A percentile compares a stretch with the other conserved stretches of the same genome.
phyloP scores from a whole-genome alignment of 2,797 vertebrate species.

The Macrochelys suwanniensis region DNA sequence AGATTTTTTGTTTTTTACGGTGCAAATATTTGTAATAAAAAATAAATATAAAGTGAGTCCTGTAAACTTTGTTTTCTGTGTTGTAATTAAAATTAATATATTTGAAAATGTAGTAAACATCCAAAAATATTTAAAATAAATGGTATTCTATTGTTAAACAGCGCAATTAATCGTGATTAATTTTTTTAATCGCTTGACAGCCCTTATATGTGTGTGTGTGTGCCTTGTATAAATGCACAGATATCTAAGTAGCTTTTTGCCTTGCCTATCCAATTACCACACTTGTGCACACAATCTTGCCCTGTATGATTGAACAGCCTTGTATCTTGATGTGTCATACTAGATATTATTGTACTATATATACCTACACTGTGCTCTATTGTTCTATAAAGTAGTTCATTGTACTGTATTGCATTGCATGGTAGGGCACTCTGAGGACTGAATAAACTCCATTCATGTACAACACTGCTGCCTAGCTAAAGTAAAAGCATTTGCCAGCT shows the following conservation, averaged over 20 bases:
- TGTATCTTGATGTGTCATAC: neutral
- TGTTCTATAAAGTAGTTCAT: neutral
- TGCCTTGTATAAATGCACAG: neutral
- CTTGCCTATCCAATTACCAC: neutral
- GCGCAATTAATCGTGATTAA: too few relatives aligned
- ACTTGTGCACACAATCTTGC: neutral
- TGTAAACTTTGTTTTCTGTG: too few relatives aligned
- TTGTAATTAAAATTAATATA: too few relatives aligned
- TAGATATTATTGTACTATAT: neutral
- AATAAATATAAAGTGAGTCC: too few relatives aligned
- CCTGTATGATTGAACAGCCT: neutral
- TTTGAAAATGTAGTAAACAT: too few relatives aligned
- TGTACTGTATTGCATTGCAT: rapidly evolving
- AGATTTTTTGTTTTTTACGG: too few relatives aligned
- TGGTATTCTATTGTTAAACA: too few relatives aligned
- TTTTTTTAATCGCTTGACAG: too few relatives aligned
- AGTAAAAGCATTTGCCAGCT: neutral
- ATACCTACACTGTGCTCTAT: neutral
- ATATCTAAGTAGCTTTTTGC: neutral
- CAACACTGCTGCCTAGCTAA: neutral
- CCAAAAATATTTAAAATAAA: too few relatives aligned
- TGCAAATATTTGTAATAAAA: too few relatives aligned
- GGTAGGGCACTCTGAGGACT: neutral
- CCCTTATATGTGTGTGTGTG: too few relatives aligned
- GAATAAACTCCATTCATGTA: neutral